phyloP scores from a whole-genome alignment of 2,888 invertebrate species.

The Tetranychus truncatus region DNA sequence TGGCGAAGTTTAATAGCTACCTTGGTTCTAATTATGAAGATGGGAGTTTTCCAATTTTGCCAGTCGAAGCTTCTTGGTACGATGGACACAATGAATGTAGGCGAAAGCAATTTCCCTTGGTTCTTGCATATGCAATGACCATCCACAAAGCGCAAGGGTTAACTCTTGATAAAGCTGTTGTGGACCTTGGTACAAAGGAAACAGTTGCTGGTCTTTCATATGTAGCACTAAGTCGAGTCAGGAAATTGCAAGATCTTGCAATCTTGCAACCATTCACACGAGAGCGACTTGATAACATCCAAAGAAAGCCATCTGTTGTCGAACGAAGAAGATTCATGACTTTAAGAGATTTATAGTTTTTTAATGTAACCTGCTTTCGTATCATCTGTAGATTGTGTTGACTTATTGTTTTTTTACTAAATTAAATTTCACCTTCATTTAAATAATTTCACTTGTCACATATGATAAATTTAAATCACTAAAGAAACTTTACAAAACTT shows the following conservation, averaged over 20 bases:
- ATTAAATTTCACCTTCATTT: no score
- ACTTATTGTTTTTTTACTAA: no score
- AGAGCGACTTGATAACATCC: no score
- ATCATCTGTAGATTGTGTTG: no score
- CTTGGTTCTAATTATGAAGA: neutral
- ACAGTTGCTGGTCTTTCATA: neutral
- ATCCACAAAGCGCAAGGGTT: constrained; percentile 4
- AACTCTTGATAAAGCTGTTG: neutral
- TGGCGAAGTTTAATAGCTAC: neutral
- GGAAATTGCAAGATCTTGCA: neutral
- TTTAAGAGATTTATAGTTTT: no score
- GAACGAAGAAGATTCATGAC: no score
- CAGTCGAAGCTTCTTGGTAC: neutral
- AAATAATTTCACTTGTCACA: no score
- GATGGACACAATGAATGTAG: neutral
- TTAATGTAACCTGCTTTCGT: no score
- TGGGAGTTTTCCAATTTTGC: neutral
- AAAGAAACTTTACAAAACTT: no score
- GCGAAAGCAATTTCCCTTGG: neutral
- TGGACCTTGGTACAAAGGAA: neutral
- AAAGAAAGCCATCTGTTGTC: no score
- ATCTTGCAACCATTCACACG: no score
- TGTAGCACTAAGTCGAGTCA: neutral
- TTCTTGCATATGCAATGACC: neutral
- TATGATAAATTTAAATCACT: no score